These are phyloP conservation scores for Larimichthys crocea DNA, from an alignment of 2,113 vertebrate species.

Conservation along the genomic window DNA sequence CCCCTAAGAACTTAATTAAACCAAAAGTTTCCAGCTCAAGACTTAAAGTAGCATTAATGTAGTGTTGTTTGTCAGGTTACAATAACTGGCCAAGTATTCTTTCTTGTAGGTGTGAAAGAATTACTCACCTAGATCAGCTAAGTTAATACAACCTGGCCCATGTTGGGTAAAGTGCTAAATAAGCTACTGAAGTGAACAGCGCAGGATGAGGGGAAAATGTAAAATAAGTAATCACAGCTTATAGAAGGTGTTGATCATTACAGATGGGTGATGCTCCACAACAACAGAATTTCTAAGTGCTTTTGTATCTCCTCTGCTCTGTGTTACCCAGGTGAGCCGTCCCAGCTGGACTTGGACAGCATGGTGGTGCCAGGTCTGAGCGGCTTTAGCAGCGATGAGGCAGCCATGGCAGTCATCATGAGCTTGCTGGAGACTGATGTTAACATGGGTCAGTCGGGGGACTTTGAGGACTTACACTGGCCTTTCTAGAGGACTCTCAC, in stretches of 20 bases:
- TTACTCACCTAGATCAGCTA: no score
- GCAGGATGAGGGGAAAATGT: background rate
- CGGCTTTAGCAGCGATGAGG: constrained; percentile 93
- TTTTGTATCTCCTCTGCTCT: background rate
- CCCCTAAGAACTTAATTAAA: no score
- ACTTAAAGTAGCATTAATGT: no score
- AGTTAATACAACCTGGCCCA: no score
- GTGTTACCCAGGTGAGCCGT: constrained; percentile 72
- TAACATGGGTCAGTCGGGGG: constrained; percentile 90
- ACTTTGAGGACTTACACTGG: constrained; percentile 95
- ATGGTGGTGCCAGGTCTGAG: constrained; percentile 86
- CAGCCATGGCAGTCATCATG: constrained; percentile 97
- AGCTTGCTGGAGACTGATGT: constrained; percentile 95
- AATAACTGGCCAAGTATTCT: no score
- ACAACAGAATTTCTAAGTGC: background rate
- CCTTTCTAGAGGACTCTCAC: constrained; percentile 71
- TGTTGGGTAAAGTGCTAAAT: no score
- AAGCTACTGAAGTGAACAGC: background rate
- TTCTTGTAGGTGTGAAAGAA: no score
- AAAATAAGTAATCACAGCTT: background rate
- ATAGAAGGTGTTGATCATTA: background rate
- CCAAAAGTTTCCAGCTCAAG: no score
- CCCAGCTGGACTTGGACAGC: constrained; percentile 75
- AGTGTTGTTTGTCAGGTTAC: no score
- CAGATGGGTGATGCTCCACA: background rate